phyloP scores from a whole-genome alignment of 2,113 vertebrate genomes.

The Paramisgurnus dabryanus region DNA sequence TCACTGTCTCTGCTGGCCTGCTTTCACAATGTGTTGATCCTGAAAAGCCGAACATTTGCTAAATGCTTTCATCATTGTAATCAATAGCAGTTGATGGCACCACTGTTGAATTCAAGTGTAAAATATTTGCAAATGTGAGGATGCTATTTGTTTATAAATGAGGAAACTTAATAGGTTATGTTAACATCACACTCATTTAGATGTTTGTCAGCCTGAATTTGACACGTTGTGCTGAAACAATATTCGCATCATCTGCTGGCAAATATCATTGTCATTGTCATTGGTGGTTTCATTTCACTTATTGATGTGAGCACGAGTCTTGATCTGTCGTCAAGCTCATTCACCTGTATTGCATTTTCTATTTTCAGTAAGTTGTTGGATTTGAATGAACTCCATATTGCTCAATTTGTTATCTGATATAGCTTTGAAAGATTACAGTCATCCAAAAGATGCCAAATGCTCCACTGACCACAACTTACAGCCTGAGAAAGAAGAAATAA shows the following conservation, averaged over 20 bases:
- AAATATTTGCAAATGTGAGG: too few species aligned
- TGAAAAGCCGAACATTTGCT: too few species aligned
- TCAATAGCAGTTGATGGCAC: too few species aligned
- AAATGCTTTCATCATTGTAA: too few species aligned
- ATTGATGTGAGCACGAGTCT: neutral
- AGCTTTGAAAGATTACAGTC: constrained; percentile 52
- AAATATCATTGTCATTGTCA: neutral
- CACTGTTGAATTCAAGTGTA: too few species aligned
- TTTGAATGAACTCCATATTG: constrained; percentile 40
- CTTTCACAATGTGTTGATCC: too few species aligned
- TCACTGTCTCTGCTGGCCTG: too few species aligned
- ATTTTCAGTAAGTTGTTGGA: constrained; percentile 59
- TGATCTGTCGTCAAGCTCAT: constrained; percentile 33
- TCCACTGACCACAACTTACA: constrained; percentile 2
- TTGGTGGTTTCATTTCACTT: constrained; percentile 20
- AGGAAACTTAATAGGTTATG: neutral
- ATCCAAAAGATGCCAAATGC: constrained; percentile 48
- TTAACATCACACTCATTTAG: neutral
- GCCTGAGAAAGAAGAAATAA: neutral
- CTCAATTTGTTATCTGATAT: constrained; percentile 45
- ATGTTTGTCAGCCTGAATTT: neutral
- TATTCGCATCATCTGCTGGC: neutral
- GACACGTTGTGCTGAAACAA: neutral
- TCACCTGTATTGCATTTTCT: constrained; percentile 58
- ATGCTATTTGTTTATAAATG: neutral